Percentiles rank a stretch among this genome's conserved stretches.
These are phyloP conservation scores for Archaeoteleia sp. DNA, from an alignment of 2,888 invertebrate genomes.

Conservation along the genomic window DNA sequence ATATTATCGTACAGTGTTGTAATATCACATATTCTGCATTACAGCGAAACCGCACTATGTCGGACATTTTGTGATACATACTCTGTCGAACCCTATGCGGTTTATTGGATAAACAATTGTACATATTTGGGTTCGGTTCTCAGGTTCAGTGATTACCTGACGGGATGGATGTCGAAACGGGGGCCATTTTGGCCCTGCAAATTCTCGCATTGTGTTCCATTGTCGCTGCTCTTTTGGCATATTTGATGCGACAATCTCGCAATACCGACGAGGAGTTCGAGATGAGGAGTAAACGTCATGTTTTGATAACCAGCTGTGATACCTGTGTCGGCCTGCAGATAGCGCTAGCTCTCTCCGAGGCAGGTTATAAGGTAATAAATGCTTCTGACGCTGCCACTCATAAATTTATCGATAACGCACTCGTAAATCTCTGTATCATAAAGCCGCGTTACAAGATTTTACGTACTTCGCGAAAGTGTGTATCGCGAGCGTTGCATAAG, in stretches of 20 bases:
- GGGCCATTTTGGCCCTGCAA: conserved; percentile 86
- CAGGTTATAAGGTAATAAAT: conserved; percentile 67
- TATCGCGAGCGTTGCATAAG: no score
- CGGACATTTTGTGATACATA: no score
- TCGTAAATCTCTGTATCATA: conserved; percentile 38
- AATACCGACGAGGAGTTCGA: conserved; percentile 72
- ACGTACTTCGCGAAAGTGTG: conserved; percentile 22
- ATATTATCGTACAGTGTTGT: no score
- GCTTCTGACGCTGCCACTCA: conserved; percentile 12
- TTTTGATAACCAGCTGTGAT: conserved; percentile 87
- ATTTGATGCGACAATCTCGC: conserved; percentile 85
- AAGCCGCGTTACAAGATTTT: conserved; percentile 42
- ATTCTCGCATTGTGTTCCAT: conserved; percentile 88
- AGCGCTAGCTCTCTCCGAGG: conserved; percentile 69
- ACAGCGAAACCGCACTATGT: no score
- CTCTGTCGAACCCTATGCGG: no score
- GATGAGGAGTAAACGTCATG: conserved; percentile 82
- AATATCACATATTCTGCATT: no score
- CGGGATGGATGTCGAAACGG: conserved; percentile 87
- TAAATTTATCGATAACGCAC: conserved; percentile 41
- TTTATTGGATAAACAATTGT: no score
- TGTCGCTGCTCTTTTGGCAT: conserved; percentile 87
- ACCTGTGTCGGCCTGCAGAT: conserved; percentile 87
- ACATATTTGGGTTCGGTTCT: conserved; percentile 15
- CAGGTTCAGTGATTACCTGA: conserved; percentile 21